Evolutionary conservation across 2,113 vertebrate genomes (phyloP).

Genomic region (Gambusia holbrooki): DNA sequence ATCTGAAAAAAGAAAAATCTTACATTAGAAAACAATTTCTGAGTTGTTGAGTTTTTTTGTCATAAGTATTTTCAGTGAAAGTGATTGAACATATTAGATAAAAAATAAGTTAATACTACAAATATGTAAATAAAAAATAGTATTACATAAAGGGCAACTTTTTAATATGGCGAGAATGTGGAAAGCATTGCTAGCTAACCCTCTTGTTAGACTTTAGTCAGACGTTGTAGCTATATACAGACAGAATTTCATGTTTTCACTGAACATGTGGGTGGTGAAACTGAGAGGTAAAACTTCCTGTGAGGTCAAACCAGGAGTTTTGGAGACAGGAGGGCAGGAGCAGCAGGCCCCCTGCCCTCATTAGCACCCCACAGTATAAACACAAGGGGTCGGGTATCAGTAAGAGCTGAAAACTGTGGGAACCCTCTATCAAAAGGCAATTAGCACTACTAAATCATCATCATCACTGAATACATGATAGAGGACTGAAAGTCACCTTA

Average conservation of each 20-base stretch:
- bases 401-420: slow-evolving; percentile 20
- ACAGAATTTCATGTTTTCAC: not conserved
- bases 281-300: slow-evolving; percentile 47
- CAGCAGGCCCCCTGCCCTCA: slow-evolving; percentile 30
- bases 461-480: not conserved
- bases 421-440: slow-evolving; percentile 20
- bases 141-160: not conserved
- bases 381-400: slow-evolving; percentile 43
- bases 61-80: not conserved
- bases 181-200: not conserved
- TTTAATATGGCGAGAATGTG: too few species aligned
- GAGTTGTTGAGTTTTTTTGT: not conserved
- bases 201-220: not conserved
- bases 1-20: slow-evolving; percentile 76
- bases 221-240: not conserved
- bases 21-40: slow-evolving; percentile 11
- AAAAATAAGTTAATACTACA: not conserved
- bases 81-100: not conserved
- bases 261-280: slow-evolving; percentile 69
- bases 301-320: slow-evolving; percentile 43
- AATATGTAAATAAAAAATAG: not conserved
- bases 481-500: not conserved
- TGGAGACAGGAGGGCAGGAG: slow-evolving; percentile 36
- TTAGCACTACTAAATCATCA: not conserved
- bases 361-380: slow-evolving; percentile 60